Base-by-base conservation (phyloP, 2,113 vertebrate species). In the Strix aluco region DNA sequence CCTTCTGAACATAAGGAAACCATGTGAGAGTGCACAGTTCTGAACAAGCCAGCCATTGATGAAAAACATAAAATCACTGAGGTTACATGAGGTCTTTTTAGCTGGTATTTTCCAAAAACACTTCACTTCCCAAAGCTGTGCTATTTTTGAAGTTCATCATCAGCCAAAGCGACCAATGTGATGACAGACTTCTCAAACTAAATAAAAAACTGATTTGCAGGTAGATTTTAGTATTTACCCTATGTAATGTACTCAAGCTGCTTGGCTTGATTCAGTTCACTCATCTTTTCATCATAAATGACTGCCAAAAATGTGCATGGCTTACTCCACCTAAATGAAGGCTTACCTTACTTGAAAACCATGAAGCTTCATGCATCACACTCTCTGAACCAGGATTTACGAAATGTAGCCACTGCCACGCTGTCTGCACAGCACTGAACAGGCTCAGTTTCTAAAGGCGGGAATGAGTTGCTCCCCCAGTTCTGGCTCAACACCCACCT, bases 271-370 rank as follows among this genome's bases (percentile, higher is more conserved):
- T 51, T 69, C n/a, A 87, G 42, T 46, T 66, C n/a, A 18, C 17
- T 74, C 34, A 57, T n/a, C 55, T 54, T 88, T n/a, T 46, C 47
- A 72, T 40, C 62, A 38, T 25, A 86, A 78, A 9, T 22, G 25
- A 62, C 29, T 55, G 62, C 30, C 0, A 0, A 82, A 85, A 85
- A 65, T 9, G 6, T 49, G 10, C 38, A 86, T 0, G 0, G 34
- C 6, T 94, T 79, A 65, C 4, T 66, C 20, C 30, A 46, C 54
- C 54, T 54, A 54, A 88, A 58, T 0, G 0, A 88, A 88, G 30
- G 29, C 17, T 88, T 47, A n/a, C 47, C 54, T 36, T 44, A 69
- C 49, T 46, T 79, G 42, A 72, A 89, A 90, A 90, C 32, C 20
- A 30, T 22, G 20, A 72, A 26, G 62, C 11, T 93, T 80, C 25